Base-by-base conservation (phyloP, 2,888 invertebrate species). In the Alentia gelatinosa region DNA sequence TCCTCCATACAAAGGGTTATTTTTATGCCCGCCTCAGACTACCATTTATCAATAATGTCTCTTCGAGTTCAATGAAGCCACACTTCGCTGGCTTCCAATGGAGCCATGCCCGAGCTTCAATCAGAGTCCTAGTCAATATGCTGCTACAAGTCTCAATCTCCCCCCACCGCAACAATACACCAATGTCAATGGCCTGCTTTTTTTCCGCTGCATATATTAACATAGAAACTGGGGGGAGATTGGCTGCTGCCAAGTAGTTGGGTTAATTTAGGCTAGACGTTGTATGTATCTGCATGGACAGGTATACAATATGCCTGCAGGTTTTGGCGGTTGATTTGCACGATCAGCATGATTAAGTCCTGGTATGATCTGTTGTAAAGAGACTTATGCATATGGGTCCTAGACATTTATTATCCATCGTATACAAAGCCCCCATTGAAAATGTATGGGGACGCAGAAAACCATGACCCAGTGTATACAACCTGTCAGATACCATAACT, bases 1-100 rank as follows among this genome's bases (percentile, higher is more conserved):
- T 56, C 56, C 56, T n/a, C 19, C 3, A n/a, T n/a, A 56, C 56
- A 56, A 56, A 56, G 56, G 56, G 56, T 79, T 79, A 79, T 79
- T 79, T 79, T 79, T 79, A 79, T 79, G 39, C 23, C 68, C 37
- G 19, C 39, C 39, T 19, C 79, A 79, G 39, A 79, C 79, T 37
- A 5, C 15, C 23, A 79, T 35, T 79, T 79, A 79, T 79, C 79
- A 79, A 79, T 79, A 79, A 79, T 79, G 68, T 30, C 68, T 68
- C 68, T 30, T 26, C 33, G 68, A 30, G 68, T 79, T 39, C 79
- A 39, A 79, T 39, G 39, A 79, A 35, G 79, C 79, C 23, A 79
- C 79, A 79, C 79, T 23, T 79, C n/a, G 39, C 37, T 79, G 79
- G 79, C 39, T 79, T 79, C 79, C 79, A 79, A 79, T 79, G 79